Base-by-base conservation (phyloP, 1,140 invertebrate species). In the Zaprionus ornatus region DNA sequence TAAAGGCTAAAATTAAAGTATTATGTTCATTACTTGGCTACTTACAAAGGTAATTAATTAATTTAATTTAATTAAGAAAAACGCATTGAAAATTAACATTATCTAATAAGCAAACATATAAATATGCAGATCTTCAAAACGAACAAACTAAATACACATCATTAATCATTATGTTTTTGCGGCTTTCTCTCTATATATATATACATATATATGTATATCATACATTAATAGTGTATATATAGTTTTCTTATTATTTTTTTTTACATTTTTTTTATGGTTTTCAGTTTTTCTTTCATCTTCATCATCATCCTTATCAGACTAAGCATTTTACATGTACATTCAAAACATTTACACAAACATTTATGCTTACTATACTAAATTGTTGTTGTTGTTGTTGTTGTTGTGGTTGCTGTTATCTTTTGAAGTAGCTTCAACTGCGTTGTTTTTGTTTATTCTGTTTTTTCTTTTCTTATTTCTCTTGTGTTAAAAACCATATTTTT, bases 311-410 rank as follows among this genome's bases (percentile, higher is more conserved):
- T 75, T 40, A 67, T 25, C 45, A 19, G 13, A 19, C 73, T 84
- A 83, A 57, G 60, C 73, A 74, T 80, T 83, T 83, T 76, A 81
- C 73, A 76, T 56, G 50, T 75, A 75, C 82, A 85, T 67, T 79
- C 61, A 85, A 82, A 85, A 82, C 82, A 85, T 85, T 85, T 86
- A 86, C 82, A 84, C 77, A 74, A 69, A 87, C 83, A 82, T 68
- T 82, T 63, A 86, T 52, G 37, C 63, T 55, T 60, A 60, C 29
- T 5, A 62, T 15, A 61, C 50, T 74, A 68, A 77, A 68, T 73
- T 74, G 40, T 68, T 66, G 50, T 62, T 66, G 42, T 80, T 74
- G 62, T 73, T 65, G 54, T 56, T 50, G 61, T 69, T 61, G 32
- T 56, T 75, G 35, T 13, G 42, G 50, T 29, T 57, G 42, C 64